Percentiles rank a stretch among this genome's conserved stretches.
Evolutionary conservation across 2,888 invertebrate genomes (phyloP).

Genomic region (Xestia rhomboidea): DNA sequence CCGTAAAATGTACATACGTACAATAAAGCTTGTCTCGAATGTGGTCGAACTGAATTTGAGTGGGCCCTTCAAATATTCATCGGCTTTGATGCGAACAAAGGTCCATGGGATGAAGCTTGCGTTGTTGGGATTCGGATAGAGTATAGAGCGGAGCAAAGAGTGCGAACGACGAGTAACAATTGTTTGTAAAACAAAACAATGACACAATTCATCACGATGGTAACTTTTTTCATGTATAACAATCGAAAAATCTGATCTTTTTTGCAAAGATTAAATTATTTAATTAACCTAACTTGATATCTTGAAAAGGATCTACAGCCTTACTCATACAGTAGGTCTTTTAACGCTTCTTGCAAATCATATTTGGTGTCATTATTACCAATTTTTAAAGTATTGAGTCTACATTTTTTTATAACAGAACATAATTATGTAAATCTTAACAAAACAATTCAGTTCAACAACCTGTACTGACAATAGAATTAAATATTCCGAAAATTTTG

Average conservation of each 20-base stretch:
- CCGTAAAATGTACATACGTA: constrained; percentile 43
- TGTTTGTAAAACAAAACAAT: neutral
- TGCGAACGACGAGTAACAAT: neutral
- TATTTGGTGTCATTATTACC: neutral
- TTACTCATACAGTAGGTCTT: neutral
- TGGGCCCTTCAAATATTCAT: constrained; percentile 71
- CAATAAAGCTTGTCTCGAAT: constrained; percentile 39
- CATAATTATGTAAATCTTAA: too few relatives aligned
- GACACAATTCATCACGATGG: neutral
- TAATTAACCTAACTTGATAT: neutral
- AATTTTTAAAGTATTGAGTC: too few relatives aligned
- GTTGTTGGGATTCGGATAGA: neutral
- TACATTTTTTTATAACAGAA: too few relatives aligned
- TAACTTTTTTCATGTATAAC: neutral
- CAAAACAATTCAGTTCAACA: neutral
- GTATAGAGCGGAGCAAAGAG: neutral
- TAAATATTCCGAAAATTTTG: neutral
- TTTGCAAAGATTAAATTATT: neutral
- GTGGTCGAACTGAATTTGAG: constrained; percentile 67
- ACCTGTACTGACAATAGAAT: neutral
- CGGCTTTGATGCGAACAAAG: constrained; percentile 65
- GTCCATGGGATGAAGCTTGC: constrained; percentile 38
- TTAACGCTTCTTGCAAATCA: neutral
- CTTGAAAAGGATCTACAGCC: neutral
- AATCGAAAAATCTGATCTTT: neutral